Evolutionary conservation across 2,113 vertebrate species (phyloP).

Genomic region (Monarcha castaneiventris): DNA sequence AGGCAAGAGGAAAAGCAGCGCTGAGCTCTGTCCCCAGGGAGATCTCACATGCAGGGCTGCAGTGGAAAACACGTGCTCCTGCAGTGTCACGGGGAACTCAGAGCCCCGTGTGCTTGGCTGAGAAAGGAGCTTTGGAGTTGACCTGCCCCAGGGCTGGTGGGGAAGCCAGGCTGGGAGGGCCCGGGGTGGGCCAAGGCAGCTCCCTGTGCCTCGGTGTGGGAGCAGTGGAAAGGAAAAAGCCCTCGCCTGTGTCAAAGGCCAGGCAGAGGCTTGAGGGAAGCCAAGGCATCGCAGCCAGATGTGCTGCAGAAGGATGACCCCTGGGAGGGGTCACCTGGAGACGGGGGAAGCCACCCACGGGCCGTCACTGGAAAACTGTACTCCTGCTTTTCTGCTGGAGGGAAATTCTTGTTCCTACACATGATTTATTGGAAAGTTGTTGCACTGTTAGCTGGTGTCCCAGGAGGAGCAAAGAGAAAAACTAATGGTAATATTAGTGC

Average conservation of each 20-base stretch:
- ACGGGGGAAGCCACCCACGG: not conserved
- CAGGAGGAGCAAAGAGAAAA: not conserved
- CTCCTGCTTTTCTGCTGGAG: not conserved
- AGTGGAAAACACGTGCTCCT: not conserved
- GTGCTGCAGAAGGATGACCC: not conserved
- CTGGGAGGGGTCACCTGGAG: not conserved
- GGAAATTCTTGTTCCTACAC: not conserved
- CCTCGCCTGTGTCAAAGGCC: not conserved
- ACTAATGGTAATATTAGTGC: not conserved
- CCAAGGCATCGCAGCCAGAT: not conserved
- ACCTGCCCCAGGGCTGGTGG: not conserved
- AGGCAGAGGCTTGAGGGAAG: not conserved
- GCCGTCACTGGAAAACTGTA: not conserved
- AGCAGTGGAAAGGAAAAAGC: not conserved
- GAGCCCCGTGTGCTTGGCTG: not conserved
- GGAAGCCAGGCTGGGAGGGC: not conserved
- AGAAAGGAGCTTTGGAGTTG: not conserved
- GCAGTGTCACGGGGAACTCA: not conserved
- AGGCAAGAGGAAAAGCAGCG: not conserved
- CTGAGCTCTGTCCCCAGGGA: not conserved
- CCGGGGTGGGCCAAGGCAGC: not conserved
- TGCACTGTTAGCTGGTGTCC: not conserved
- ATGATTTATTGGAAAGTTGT: not conserved
- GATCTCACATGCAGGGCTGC: accelerated
- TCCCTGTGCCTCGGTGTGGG: accelerated